Percentiles rank a stretch among this genome's conserved stretches.
Conservation (phyloP, 2,113 vertebrate genomes). For the Hyperopisus bebe region DNA sequence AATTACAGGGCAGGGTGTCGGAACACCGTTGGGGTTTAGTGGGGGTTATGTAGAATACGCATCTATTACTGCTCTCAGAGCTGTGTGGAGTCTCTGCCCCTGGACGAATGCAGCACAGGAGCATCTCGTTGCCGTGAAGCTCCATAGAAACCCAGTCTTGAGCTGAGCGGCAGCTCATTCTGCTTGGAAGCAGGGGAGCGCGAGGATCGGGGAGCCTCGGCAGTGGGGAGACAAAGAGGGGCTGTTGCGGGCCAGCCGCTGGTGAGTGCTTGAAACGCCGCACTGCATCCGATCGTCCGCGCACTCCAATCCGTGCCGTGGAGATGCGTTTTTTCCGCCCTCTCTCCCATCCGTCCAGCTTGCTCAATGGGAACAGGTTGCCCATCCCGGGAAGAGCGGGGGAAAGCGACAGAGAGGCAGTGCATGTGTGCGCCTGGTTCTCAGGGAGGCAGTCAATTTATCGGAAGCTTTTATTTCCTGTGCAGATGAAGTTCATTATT, state of each 20-base stretch:
- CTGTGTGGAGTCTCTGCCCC: conserved; percentile 54
- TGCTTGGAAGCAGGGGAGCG: conserved; percentile 50
- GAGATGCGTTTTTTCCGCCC: conserved; percentile 33
- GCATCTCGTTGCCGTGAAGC: conserved; percentile 46
- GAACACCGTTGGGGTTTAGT: conserved; percentile 29
- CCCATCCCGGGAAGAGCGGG: conserved; percentile 24
- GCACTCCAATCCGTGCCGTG: not conserved
- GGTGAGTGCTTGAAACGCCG: conserved; percentile 58
- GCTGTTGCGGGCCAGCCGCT: conserved; percentile 36
- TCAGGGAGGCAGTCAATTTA: conserved; percentile 33
- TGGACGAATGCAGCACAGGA: conserved; percentile 52
- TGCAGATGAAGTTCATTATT: conserved; percentile 30
- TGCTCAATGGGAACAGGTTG: conserved; percentile 45
- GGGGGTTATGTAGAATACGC: conserved; percentile 37
- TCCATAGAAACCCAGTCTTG: conserved; percentile 63
- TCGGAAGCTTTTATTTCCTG: conserved; percentile 30
- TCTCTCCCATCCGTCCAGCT: conserved; percentile 42
- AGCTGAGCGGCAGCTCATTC: conserved; percentile 59
- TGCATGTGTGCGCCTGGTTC: not conserved
- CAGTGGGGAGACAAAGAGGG: conserved; percentile 12
- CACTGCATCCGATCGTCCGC: conserved; percentile 19
- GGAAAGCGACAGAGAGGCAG: not conserved
- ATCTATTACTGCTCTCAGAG: conserved; percentile 41
- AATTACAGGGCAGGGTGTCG: not conserved
- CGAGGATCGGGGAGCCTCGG: conserved; percentile 40